A percentile compares a stretch with the other conserved stretches of the same genome.
These are phyloP conservation scores for Carettochelys insculpta DNA, from an alignment of 2,113 vertebrate genomes.

Conservation along the genomic window DNA sequence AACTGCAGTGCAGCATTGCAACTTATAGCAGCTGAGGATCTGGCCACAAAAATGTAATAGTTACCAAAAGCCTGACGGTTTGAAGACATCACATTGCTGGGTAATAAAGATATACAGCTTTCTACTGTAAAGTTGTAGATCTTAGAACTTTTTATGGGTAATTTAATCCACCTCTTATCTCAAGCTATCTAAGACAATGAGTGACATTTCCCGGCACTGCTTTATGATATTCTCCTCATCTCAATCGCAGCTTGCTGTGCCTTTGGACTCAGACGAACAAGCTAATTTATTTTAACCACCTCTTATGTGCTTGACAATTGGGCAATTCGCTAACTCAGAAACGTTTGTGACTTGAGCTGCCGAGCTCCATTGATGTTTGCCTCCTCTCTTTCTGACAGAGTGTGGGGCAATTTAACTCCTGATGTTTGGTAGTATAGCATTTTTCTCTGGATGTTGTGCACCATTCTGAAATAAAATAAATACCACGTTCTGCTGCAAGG, in stretches of 20 bases:
- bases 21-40: neutral
- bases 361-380: neutral
- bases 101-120: neutral
- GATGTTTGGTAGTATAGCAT: neutral
- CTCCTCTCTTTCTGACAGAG: neutral
- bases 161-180: neutral
- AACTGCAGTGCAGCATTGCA: neutral
- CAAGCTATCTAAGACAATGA: neutral
- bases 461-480: neutral
- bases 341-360: neutral
- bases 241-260: neutral
- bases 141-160: neutral
- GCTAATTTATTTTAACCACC: neutral
- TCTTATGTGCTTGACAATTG: neutral
- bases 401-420: neutral
- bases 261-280: neutral
- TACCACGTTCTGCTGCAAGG: neutral
- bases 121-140: neutral
- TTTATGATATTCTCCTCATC: neutral
- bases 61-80: neutral
- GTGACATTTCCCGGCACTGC: neutral
- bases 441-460: neutral
- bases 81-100: neutral
- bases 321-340: neutral
- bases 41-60: neutral